These are phyloP conservation scores for Copsychus sechellarum DNA, from an alignment of 2,113 vertebrate species.

Conservation along the genomic window DNA sequence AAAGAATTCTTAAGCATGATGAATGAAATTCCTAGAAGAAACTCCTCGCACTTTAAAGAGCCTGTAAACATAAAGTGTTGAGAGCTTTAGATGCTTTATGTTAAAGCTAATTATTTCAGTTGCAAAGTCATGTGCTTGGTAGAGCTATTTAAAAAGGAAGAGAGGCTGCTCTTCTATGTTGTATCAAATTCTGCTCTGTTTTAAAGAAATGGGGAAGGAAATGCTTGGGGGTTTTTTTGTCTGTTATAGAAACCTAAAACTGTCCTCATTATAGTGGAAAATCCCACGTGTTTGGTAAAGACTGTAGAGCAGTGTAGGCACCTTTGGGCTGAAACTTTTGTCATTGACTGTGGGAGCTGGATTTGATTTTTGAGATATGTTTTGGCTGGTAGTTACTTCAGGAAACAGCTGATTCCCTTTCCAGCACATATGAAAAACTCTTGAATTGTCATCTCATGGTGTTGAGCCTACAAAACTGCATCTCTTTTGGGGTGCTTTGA, in stretches of 20 bases:
- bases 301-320: accelerated
- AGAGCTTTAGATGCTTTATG: not conserved
- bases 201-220: not conserved
- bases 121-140: not conserved
- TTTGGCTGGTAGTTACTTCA: not conserved
- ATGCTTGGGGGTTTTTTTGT: not conserved
- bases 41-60: not conserved
- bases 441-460: not conserved
- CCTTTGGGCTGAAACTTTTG: not conserved
- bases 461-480: not conserved
- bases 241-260: not conserved
- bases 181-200: not conserved
- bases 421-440: not conserved
- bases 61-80: not conserved
- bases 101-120: not conserved
- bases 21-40: not conserved
- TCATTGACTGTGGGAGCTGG: not conserved
- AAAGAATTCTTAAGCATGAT: not conserved
- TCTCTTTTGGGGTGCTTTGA: not conserved
- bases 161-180: not conserved
- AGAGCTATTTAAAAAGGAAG: not conserved
- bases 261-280: not conserved
- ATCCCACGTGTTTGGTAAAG: not conserved
- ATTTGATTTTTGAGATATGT: not conserved
- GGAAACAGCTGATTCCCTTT: not conserved